A percentile compares a stretch with the other conserved stretches of the same genome.
Evolutionary conservation across 1,140 invertebrate species (phyloP).

Genomic region (Venustaconcha ellipsiformis): DNA sequence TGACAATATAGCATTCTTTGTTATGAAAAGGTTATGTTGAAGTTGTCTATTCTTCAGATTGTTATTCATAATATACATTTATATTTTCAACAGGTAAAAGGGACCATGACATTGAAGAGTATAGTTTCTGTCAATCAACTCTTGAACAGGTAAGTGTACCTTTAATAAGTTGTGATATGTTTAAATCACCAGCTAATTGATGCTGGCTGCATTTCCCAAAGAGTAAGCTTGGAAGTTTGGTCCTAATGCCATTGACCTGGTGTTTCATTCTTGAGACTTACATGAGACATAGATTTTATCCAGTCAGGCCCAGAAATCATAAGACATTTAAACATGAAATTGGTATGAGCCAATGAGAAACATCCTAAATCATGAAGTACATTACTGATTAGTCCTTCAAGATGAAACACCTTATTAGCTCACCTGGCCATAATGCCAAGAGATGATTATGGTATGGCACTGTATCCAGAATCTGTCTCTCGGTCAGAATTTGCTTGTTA

Average conservation of each 20-base stretch:
- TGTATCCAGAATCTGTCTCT: no score
- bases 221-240: no score
- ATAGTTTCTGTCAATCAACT: slow-evolving; percentile 82
- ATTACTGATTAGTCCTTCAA: no score
- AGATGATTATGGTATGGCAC: no score
- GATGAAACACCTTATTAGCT: no score
- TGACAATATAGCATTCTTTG: background rate
- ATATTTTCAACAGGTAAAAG: slow-evolving; percentile 45
- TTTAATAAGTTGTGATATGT: background rate
- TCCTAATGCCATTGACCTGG: background rate
- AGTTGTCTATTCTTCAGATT: background rate
- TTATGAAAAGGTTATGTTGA: background rate
- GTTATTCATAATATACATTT: background rate
- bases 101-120: slow-evolving; percentile 76
- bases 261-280: background rate
- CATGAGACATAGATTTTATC: background rate
- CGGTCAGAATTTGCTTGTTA: no score
- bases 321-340: background rate
- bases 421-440: no score
- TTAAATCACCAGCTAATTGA: no score
- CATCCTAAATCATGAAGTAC: no score
- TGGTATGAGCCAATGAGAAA: no score
- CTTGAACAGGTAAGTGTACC: slow-evolving; percentile 74
- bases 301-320: background rate
- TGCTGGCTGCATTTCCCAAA: no score